phyloP scores from a whole-genome alignment of 2,888 invertebrate genomes.

The Cephalotes varians region DNA sequence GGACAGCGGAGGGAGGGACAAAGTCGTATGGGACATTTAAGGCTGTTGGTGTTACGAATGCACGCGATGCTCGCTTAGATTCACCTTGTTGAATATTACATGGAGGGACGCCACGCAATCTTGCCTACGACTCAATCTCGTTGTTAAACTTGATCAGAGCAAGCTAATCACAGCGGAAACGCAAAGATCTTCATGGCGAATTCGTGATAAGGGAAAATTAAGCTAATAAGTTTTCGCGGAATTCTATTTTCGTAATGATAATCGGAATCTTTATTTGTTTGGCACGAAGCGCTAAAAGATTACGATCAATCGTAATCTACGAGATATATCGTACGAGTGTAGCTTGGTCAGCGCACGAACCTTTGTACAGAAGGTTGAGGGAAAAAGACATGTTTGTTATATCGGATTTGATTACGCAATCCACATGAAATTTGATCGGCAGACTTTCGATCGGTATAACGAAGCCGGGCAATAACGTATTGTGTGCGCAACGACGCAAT shows the following conservation, averaged over 20 bases:
- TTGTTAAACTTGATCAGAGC: conserved; percentile 51
- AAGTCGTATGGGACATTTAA: conserved; percentile 53
- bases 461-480: conserved; percentile 36
- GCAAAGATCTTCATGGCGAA: conserved; percentile 2
- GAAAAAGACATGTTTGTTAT: conserved; percentile 8
- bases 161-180: conserved; percentile 37
- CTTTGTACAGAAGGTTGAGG: neutral
- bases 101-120: conserved; percentile 65
- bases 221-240: neutral
- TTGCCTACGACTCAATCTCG: conserved; percentile 39
- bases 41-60: conserved; percentile 65
- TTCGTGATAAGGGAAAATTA: neutral
- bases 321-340: neutral
- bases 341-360: neutral
- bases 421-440: conserved; percentile 35
- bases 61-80: conserved; percentile 75
- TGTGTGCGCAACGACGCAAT: conserved; percentile 31
- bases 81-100: conserved; percentile 79
- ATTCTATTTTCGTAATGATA: conserved; percentile 13
- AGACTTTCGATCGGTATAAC: conserved; percentile 47
- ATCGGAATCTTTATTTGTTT: neutral
- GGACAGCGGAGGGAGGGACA: conserved; percentile 43
- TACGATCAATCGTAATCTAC: conserved; percentile 15
- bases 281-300: conserved; percentile 18
- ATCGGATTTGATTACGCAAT: conserved; percentile 34